Base-by-base conservation (phyloP, 2,113 vertebrate species). In the Gymnogyps californianus region DNA sequence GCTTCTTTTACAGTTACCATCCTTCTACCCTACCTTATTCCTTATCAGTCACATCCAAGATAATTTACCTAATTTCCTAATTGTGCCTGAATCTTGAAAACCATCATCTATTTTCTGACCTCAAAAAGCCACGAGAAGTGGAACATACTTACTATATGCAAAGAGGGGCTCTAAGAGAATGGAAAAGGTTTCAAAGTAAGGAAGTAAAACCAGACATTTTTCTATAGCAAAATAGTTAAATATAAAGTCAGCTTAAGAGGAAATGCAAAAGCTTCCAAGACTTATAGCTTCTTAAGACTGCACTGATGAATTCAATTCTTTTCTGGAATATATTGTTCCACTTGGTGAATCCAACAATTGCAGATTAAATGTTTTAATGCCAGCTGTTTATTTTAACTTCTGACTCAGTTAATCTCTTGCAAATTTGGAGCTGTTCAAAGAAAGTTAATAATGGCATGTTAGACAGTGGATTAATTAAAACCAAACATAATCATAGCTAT, bases 331-430 rank as follows among this genome's bases (percentile, higher is more conserved):
- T n/a, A 75, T 80, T 92, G 94, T 97, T 96, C 93, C 94, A 95
- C 92, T 94, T 78, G 75, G 83, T 74, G 44, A 82, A 95, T 93
- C 62, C 89, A 94, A 87, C 90, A 95, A 72, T 77, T 83, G 76
- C 65, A 96, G 85, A 96, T 95, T 91, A 97, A 94, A 97, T 90
- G 51, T 95, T 96, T 95, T 96, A 97, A 96, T 84, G 88, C 92
- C 58, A 97, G 96, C 89, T 98, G 93, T 97, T 97, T 97, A 90
- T 90, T 97, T 96, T 79, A 94, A 95, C 85, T 96, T 97, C 91
- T 96, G 96, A 96, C 95, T 98, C 95, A 87, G 93, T 97, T 97
- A 96, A 98, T 97, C 93, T 97, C 97, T 94, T 94, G 95, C 58
- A 97, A 96, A 97, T 96, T 97, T 97, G 92, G 89, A 93, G 85